These are phyloP conservation scores for Hipparchia sbordonii DNA, from an alignment of 2,888 invertebrate genomes.

Conservation along the genomic window DNA sequence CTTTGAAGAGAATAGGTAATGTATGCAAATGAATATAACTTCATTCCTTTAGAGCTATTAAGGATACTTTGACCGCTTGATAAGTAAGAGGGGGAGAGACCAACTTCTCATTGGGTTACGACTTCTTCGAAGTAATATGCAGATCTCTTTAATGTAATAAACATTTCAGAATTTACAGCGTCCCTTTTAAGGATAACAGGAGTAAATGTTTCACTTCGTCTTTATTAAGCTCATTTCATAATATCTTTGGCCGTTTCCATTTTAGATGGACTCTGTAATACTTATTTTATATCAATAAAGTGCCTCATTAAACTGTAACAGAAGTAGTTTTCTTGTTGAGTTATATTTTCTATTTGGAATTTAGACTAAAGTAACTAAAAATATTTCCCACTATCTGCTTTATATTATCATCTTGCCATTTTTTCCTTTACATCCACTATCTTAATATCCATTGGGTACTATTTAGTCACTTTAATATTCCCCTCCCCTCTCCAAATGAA, in stretches of 20 bases:
- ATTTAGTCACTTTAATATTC: too few species aligned
- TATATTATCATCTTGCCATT: too few species aligned
- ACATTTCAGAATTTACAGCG: constrained; percentile 33
- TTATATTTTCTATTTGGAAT: too few species aligned
- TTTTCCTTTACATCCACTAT: too few species aligned
- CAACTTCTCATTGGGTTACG: constrained; percentile 55
- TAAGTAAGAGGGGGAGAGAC: constrained; percentile 54
- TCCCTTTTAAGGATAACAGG: constrained; percentile 30
- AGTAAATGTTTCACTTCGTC: constrained; percentile 24
- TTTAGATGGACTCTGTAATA: constrained; percentile 11
- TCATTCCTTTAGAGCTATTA: constrained; percentile 70
- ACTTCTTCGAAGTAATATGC: constrained; percentile 42
- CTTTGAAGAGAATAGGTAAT: constrained; percentile 68
- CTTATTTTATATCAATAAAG: constrained; percentile 12
- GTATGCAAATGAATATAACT: constrained; percentile 75
- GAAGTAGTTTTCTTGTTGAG: too few species aligned
- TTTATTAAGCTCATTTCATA: constrained; percentile 27
- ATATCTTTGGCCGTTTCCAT: constrained; percentile 18
- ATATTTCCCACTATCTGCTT: too few species aligned
- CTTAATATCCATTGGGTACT: too few species aligned
- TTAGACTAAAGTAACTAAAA: too few species aligned
- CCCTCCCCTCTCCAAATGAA: too few species aligned
- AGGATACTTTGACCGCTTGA: constrained; percentile 73
- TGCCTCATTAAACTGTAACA: background rate
- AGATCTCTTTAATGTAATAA: constrained; percentile 41